Evolutionary conservation across 2,888 invertebrate species (phyloP), one percentile per base, ranked within the genome.

Genomic region (Choreutis nemorana): DNA sequence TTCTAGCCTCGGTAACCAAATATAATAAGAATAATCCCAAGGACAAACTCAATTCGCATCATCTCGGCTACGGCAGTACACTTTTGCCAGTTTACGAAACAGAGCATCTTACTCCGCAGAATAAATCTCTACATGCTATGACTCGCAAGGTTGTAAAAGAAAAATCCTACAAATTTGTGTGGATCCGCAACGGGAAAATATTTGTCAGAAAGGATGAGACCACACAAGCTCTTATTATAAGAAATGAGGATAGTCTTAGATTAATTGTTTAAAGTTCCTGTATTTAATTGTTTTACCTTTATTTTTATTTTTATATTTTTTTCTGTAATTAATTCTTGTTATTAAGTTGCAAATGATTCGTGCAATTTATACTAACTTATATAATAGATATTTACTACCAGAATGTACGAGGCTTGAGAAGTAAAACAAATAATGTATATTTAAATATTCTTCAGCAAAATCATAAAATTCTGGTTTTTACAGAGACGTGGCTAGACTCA

Each of bases 91-190:
- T 45, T 1, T 45, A 26, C 14, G 31, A 42, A 2, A 26, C 24
- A 3, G 46, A 46, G 18, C 44, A 46, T 29, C 39, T 46, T 1
- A 39, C 40, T 8, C 40, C 44, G 10, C 11, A 26, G 1, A 37
- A 38, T 14, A 45, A 44, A 27, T 21, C 34, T 3, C 15, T 41
- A 2, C 44, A 45, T 24, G 41, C 43, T 14, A 36, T 35, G 9
- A 31, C 40, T 4, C 26, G 42, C 26, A 14, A 13, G 3, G 37
- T 27, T 16, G 37, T 36, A 4, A 42, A 31, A 14, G 36, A 41
- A 16, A 23, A 35, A 8, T 22, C 29, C 7, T 44, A 38, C 30
- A 37, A 35, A 24, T 36, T 28, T 23, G 28, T 37, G 2, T 34
- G 32, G 36, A 33, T 41, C 4, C 26, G 35, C 2, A 34, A 34